phyloP scores from a whole-genome alignment of 1,140 invertebrate species.

The Colletes latitarsis region DNA sequence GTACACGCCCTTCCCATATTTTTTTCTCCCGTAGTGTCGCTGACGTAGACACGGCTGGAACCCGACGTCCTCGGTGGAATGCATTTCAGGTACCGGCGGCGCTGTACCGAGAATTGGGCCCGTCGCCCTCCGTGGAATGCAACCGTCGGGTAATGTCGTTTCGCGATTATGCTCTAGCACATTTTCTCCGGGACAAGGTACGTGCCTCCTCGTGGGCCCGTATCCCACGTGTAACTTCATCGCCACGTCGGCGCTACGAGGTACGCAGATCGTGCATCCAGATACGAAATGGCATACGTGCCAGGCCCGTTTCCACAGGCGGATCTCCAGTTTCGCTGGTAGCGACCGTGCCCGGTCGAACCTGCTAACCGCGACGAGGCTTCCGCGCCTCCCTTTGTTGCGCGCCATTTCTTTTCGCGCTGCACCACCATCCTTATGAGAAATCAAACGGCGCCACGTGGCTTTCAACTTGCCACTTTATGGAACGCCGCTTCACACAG shows the following conservation, averaged over 20 bases:
- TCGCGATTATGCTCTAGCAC: slow-evolving; percentile 49
- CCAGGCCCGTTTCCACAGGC: slow-evolving; percentile 16
- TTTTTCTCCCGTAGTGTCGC: slow-evolving; percentile 1
- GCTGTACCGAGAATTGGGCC: slow-evolving; percentile 51
- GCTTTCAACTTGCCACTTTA: too few relatives aligned
- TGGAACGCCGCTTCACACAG: too few relatives aligned
- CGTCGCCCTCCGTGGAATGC: slow-evolving; percentile 52
- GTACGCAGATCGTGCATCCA: slow-evolving; percentile 38
- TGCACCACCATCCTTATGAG: too few relatives aligned
- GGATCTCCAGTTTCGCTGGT: slow-evolving; percentile 37
- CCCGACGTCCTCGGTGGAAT: slow-evolving; percentile 51
- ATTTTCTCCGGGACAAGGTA: slow-evolving; percentile 44
- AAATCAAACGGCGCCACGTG: too few relatives aligned
- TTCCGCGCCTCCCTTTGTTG: neutral
- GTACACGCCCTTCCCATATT: slow-evolving; percentile 43
- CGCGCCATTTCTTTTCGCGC: neutral
- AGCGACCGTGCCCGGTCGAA: neutral
- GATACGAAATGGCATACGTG: slow-evolving; percentile 44
- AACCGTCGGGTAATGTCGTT: slow-evolving; percentile 46
- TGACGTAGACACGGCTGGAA: slow-evolving; percentile 39
- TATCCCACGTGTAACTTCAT: slow-evolving; percentile 48
- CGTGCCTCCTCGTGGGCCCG: slow-evolving; percentile 24
- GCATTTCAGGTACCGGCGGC: slow-evolving; percentile 44
- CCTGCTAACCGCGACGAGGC: neutral
- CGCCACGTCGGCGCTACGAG: slow-evolving; percentile 22